Evolutionary conservation across 2,888 invertebrate genomes (phyloP).

Genomic region (Phaonia tiefii): DNA sequence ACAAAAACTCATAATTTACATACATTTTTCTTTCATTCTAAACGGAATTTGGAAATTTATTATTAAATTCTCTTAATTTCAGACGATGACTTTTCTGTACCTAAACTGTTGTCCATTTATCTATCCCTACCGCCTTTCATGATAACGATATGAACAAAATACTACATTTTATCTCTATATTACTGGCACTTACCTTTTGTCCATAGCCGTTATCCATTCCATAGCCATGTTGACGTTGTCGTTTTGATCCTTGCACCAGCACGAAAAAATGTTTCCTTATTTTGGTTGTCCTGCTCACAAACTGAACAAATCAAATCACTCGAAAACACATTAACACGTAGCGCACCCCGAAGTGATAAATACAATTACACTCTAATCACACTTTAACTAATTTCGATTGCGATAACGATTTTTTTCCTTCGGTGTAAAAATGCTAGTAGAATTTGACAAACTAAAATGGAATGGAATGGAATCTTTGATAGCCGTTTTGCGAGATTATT

Average conservation of each 20-base stretch:
- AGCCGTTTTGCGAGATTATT: background rate
- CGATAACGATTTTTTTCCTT: slow-evolving; percentile 1
- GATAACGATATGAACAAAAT: too few species aligned
- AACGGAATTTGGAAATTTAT: too few species aligned
- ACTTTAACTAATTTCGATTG: background rate
- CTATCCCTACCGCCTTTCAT: too few species aligned
- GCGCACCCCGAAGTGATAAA: background rate
- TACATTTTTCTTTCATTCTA: too few species aligned
- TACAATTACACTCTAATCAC: slow-evolving; percentile 8
- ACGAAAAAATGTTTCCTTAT: slow-evolving; percentile 21
- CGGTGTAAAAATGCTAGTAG: background rate
- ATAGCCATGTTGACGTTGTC: slow-evolving; percentile 79
- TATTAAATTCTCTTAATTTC: too few species aligned
- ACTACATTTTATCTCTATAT: too few species aligned
- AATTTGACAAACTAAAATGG: slow-evolving; percentile 3
- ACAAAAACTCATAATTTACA: too few species aligned
- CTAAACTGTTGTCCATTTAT: too few species aligned
- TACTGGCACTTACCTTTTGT: slow-evolving; percentile 80
- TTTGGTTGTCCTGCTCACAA: background rate
- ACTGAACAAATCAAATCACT: slow-evolving; percentile 21
- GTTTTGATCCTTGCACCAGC: slow-evolving; percentile 38
- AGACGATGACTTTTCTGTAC: too few species aligned
- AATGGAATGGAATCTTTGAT: background rate
- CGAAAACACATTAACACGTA: slow-evolving; percentile 57
- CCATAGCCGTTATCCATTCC: slow-evolving; percentile 83